Base-by-base conservation (phyloP, 2,797 vertebrate genomes). In the Petrocephalus sullivani region DNA sequence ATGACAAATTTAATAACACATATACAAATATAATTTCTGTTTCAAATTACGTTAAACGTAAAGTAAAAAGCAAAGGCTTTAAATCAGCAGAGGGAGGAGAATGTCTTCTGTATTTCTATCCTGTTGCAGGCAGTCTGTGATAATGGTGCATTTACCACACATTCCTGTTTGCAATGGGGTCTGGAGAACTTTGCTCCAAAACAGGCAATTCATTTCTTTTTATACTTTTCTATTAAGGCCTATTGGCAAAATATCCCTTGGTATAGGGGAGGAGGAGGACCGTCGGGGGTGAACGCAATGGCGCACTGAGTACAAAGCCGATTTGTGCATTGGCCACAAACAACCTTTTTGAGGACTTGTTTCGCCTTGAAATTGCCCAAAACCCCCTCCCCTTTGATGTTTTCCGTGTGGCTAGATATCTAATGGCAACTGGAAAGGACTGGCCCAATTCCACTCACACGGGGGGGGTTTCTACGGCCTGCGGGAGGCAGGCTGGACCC, bases 401-500 rank as follows among this genome's bases (percentile, higher is more conserved):
- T 86, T 86, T 60, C 56, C 33, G 4, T 86, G 84, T 46, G 84
- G 23, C 6, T 46, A 56, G 84, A 58, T 86, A 86, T 86, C 56
- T 86, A 86, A 60, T 86, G 56, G 54, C 23, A 86, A 86, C 84
- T 86, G 84, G 84, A 86, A 83, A 54, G 81, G 81, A 83, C 81
- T 83, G 81, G 49, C 49, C 46, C 21, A 19, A n/a, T 41, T 86
- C 84, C 19, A n/a, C 51, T 60, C 54, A 86, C 56, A 60, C 7
- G 12, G 56, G 56, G 33, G 56, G 33, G 56, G 9, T 86, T 86
- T 86, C 56, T 58, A 41, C 28, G 16, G 54, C 23, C 54, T 16
- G 16, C 19, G 33, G 28, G 56, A 85, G 54, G 33, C 28, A 85
- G 54, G 33, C 28, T 23, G 3, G 54, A 86, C 56, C 28, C 56